phyloP scores from a whole-genome alignment of 1,140 invertebrate genomes.

The Musca domestica region DNA sequence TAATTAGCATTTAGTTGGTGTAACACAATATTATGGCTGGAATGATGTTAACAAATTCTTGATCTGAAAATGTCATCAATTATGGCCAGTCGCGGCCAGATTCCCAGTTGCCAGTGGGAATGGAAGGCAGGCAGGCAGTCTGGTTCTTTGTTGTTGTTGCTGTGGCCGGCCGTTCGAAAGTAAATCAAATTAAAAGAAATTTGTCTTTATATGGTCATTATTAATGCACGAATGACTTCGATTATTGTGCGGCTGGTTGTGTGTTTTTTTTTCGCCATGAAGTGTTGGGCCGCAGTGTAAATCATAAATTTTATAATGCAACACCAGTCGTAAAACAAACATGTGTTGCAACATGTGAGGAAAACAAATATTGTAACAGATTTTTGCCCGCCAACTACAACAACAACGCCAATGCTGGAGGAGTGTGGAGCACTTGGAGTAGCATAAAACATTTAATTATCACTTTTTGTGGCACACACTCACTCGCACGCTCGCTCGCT shows the following conservation, averaged over 20 bases:
- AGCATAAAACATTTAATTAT: neutral
- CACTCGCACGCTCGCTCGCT: neutral
- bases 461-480: neutral
- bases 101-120: too few species aligned
- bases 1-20: conserved; percentile 13
- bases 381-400: neutral
- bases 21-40: neutral
- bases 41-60: neutral
- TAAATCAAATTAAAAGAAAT: conserved; percentile 15
- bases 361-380: conserved; percentile 20
- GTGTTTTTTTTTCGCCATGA: neutral
- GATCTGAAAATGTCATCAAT: conserved; percentile 17
- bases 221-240: neutral
- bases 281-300: neutral
- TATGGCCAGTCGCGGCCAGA: too few species aligned
- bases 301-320: conserved; percentile 20
- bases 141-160: neutral
- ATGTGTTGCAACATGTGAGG: conserved; percentile 13
- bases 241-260: neutral
- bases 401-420: neutral
- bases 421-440: neutral
- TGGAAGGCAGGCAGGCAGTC: neutral
- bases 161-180: neutral
- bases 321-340: conserved; percentile 13
- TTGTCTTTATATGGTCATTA: conserved; percentile 15